A percentile compares a stretch with the other conserved stretches of the same genome.
Evolutionary conservation across 2,113 vertebrate genomes (phyloP).

Genomic region (Procapra przewalskii): DNA sequence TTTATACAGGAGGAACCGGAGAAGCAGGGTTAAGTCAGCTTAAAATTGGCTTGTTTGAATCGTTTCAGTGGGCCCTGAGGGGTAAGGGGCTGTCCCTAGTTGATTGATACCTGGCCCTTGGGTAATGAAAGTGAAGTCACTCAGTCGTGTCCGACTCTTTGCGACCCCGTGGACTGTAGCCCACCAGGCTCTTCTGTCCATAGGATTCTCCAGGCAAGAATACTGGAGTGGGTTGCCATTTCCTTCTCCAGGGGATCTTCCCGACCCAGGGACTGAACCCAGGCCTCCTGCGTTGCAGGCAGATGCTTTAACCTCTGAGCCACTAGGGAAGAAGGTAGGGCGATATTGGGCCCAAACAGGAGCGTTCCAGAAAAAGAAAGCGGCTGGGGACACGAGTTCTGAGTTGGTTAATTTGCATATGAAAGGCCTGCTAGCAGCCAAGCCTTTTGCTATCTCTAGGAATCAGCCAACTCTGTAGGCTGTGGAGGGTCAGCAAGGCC

Average conservation of each 20-base stretch:
- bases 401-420: not conserved
- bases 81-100: not conserved
- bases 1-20: not conserved
- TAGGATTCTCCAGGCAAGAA: too few species aligned
- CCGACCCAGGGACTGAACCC: too few species aligned
- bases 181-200: too few species aligned
- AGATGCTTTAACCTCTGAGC: too few species aligned
- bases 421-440: not conserved
- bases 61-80: not conserved
- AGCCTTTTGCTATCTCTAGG: not conserved
- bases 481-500: not conserved
- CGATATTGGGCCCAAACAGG: not conserved
- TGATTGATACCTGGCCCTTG: not conserved
- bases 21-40: not conserved
- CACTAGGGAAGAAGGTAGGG: not conserved
- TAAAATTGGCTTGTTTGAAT: not conserved
- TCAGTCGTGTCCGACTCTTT: too few species aligned
- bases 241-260: too few species aligned
- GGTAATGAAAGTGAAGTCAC: not conserved
- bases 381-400: accelerated
- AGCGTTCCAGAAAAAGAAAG: not conserved
- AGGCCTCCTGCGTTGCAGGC: too few species aligned
- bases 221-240: too few species aligned
- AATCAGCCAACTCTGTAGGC: not conserved
- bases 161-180: too few species aligned